Conservation (phyloP, 1,140 invertebrate species). For the Panonychus citri region DNA sequence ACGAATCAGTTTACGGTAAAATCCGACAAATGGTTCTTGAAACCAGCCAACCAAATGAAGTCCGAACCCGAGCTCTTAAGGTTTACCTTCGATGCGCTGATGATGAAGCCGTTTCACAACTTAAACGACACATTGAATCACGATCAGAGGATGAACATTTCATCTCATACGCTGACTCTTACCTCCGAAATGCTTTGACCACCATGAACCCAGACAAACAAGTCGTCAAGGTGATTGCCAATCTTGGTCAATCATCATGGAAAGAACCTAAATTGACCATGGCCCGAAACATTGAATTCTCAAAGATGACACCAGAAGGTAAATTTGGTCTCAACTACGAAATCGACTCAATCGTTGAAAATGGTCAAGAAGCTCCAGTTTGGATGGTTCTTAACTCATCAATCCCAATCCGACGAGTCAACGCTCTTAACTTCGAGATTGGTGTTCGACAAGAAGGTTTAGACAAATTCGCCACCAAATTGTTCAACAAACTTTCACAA, state of each 20-base stretch:
- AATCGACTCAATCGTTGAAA: neutral
- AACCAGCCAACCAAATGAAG: neutral
- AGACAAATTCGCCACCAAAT: neutral
- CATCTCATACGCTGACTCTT: neutral
- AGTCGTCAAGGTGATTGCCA: neutral
- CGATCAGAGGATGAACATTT: neutral
- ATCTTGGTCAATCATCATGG: neutral
- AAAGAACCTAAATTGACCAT: neutral
- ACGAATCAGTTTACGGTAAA: no score
- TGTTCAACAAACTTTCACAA: neutral
- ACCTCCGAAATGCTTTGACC: neutral
- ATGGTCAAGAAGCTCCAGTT: neutral
- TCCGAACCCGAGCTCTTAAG: neutral
- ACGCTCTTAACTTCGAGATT: neutral
- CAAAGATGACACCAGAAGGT: neutral
- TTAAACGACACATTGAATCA: neutral
- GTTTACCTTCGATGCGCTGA: neutral
- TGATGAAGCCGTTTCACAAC: neutral
- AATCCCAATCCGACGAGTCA: neutral
- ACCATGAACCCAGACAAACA: neutral
- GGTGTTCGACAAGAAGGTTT: neutral
- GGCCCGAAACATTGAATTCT: neutral
- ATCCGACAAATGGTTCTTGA: no score
- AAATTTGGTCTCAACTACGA: neutral
- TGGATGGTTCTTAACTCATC: neutral